Evolutionary conservation across 2,797 vertebrate genomes (phyloP).

Genomic region (Eremophila alpestris): DNA sequence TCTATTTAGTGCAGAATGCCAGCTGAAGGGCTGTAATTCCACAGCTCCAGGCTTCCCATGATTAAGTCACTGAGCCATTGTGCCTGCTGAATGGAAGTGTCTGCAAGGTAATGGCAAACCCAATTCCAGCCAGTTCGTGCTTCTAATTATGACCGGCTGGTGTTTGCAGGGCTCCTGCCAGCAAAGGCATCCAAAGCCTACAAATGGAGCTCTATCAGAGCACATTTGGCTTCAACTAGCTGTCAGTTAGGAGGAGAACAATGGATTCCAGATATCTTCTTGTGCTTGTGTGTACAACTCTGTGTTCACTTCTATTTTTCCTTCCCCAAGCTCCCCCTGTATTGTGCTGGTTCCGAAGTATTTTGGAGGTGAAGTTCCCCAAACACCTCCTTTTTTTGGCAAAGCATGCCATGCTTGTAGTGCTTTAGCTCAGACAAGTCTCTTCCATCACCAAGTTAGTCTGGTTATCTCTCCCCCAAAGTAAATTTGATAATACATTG

Average conservation of each 20-base stretch:
- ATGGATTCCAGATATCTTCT: constrained; percentile 53
- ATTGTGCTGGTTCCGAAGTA: neutral
- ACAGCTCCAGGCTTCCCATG: constrained; percentile 5
- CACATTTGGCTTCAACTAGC: constrained; percentile 56
- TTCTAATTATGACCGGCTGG: constrained; percentile 70
- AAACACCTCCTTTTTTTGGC: neutral
- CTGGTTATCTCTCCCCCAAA: constrained; percentile 14
- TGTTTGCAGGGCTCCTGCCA: constrained; percentile 73
- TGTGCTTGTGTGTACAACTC: neutral
- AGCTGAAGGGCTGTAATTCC: neutral
- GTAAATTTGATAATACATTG: constrained; percentile 9
- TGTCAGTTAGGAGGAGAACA: constrained; percentile 68
- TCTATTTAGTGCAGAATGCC: neutral
- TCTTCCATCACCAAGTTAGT: neutral
- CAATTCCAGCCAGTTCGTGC: constrained; percentile 62
- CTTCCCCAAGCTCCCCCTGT: neutral
- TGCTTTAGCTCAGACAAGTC: neutral
- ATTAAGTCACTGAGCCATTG: constrained; percentile 46
- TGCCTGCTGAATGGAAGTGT: constrained; percentile 41
- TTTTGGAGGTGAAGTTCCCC: neutral
- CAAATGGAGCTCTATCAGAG: constrained; percentile 67
- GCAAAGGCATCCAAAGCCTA: constrained; percentile 66
- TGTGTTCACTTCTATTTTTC: neutral
- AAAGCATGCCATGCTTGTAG: neutral
- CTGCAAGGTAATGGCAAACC: constrained; percentile 64